Percentiles rank a stretch among this genome's conserved stretches.
Conservation (phyloP, 2,888 invertebrate genomes). For the Dione vanillae region DNA sequence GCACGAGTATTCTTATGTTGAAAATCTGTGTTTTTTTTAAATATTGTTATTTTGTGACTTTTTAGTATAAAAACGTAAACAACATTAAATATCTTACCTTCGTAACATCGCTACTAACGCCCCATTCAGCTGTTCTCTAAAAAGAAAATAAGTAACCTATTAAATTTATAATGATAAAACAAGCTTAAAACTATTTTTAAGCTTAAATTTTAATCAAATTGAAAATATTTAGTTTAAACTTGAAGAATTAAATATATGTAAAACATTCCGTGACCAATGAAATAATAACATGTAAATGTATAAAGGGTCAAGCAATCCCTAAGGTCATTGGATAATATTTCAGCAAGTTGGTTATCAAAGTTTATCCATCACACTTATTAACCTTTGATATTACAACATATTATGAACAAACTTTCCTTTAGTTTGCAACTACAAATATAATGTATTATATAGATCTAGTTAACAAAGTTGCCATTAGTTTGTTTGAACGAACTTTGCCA, state of each 20-base stretch:
- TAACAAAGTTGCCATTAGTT: conserved; percentile 21
- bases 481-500: conserved; percentile 18
- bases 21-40: neutral
- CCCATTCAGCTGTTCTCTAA: conserved; percentile 71
- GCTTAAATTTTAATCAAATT: too few species aligned
- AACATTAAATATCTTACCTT: conserved; percentile 57
- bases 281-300: too few species aligned
- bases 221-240: too few species aligned
- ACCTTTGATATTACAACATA: conserved; percentile 1
- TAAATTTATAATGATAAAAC: neutral
- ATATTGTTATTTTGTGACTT: neutral
- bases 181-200: neutral
- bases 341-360: neutral
- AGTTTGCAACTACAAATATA: neutral
- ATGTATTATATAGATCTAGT: conserved; percentile 1
- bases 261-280: too few species aligned
- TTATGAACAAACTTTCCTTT: neutral
- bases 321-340: neutral
- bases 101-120: conserved; percentile 66
- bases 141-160: conserved; percentile 37
- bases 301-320: too few species aligned
- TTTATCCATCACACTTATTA: conserved; percentile 1
- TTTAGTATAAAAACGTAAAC: neutral
- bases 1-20: neutral
- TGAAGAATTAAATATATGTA: too few species aligned